phyloP scores from a whole-genome alignment of 2,888 invertebrate species.

The Orchesella flavescens region DNA sequence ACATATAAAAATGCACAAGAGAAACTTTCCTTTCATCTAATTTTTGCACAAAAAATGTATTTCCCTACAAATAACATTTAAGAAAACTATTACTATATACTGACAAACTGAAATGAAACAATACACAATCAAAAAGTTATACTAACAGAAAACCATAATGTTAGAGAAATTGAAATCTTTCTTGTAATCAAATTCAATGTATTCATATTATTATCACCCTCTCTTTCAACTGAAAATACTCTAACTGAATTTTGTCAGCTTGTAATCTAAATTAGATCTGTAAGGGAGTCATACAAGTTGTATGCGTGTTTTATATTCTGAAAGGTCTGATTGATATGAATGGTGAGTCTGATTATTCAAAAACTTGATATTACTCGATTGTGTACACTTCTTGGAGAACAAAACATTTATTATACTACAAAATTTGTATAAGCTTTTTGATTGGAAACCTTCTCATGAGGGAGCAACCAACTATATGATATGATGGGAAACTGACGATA shows the following conservation, averaged over 20 bases:
- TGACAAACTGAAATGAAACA: constrained; percentile 1
- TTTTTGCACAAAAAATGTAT: too few relatives aligned
- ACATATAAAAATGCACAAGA: too few relatives aligned
- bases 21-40: too few relatives aligned
- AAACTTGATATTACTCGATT: too few relatives aligned
- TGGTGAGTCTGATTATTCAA: constrained; percentile 20
- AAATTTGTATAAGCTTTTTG: too few relatives aligned
- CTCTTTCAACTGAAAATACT: constrained; percentile 7
- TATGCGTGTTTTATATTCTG: background rate
- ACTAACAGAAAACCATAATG: background rate
- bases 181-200: background rate
- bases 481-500: too few relatives aligned
- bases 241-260: background rate
- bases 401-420: too few relatives aligned
- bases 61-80: too few relatives aligned
- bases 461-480: too few relatives aligned
- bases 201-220: background rate
- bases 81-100: too few relatives aligned
- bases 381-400: too few relatives aligned
- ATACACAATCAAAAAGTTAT: constrained; percentile 20
- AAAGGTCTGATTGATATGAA: constrained; percentile 9
- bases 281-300: background rate
- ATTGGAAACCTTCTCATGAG: too few relatives aligned
- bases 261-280: background rate
- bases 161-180: background rate